Base-by-base conservation (phyloP, 2,113 vertebrate genomes). In the Chinchilla lanigera region DNA sequence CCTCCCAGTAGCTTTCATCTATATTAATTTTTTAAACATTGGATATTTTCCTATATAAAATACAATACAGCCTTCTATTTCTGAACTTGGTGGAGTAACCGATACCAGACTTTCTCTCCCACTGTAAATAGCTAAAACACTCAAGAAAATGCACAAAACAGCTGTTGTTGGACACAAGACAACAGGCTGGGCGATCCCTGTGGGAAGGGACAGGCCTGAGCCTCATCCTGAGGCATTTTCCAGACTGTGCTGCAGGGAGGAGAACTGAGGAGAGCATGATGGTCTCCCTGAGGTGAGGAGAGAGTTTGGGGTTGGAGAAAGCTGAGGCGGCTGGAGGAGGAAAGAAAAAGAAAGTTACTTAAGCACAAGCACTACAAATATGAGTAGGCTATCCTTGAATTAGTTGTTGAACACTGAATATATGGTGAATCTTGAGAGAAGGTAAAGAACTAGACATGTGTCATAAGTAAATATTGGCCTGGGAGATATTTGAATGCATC, bases 1-100 rank as follows among this genome's bases (percentile, higher is more conserved):
- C 30, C 28, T 96, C 85, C n/a, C 9, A 90, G 52, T 52, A 88
- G 19, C 81, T 75, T 89, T 96, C 86, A 54, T 77, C 89, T 92
- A 73, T 44, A 13, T 89, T 96, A 81, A 77, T 77, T 96, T 89
- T 94, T 95, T 69, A 88, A 90, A 95, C 33, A 77, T 24, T 54
- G 16, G 20, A 81, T 63, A 6, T 44, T 90, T 92, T 96, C 22
- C 52, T 94, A 87, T 94, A 75, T 78, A 69, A 73, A 75, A 75
- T 35, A 61, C 65, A 47, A 75, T 30, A 87, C 52, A 86, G 50
- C 77, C n/a, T 92, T 92, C 24, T 44, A 38, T 88, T 92, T 96
- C 56, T 84, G n/a, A 38, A 94, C 35, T 73, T 86, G 28, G 30
- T 61, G 61, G 28, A 84, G 26, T 87, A 90, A 54, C 10, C 63